Conservation (phyloP, 2,888 invertebrate species). For the Drosophila merina region DNA sequence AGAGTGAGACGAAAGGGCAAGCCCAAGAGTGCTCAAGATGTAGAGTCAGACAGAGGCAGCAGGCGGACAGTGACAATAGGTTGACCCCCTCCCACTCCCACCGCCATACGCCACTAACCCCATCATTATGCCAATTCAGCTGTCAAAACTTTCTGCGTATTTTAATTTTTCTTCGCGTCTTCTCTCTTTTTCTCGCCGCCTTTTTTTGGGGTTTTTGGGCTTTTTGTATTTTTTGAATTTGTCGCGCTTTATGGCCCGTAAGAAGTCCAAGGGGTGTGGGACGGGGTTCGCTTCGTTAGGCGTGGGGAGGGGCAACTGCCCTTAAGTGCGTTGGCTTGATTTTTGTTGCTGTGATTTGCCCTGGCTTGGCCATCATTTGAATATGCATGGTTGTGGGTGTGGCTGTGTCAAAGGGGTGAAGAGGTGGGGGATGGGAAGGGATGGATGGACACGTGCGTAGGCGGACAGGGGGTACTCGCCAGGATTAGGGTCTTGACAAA, state of each 20-base stretch:
- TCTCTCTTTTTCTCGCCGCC: constrained; percentile 21
- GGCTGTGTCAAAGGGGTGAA: constrained; percentile 4
- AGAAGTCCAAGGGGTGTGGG: constrained; percentile 21
- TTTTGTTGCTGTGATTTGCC: constrained; percentile 66
- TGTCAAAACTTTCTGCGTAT: constrained; percentile 78
- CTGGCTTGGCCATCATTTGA: constrained; percentile 54
- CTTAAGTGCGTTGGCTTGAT: constrained; percentile 74
- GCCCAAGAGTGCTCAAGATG: not conserved
- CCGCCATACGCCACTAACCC: constrained; percentile 66
- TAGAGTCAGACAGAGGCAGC: not conserved
- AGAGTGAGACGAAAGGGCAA: constrained; percentile 2
- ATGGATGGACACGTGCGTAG: constrained; percentile 67
- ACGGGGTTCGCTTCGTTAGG: not conserved
- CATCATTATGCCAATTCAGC: constrained; percentile 79
- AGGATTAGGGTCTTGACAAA: not conserved
- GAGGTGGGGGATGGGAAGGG: constrained; percentile 16
- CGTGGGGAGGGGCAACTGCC: constrained; percentile 37
- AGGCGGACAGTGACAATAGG: constrained; percentile 61
- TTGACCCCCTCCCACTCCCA: not conserved
- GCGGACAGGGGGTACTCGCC: constrained; percentile 20
- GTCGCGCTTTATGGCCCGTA: constrained; percentile 71
- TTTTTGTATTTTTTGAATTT: constrained; percentile 28
- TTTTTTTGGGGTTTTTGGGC: constrained; percentile 5
- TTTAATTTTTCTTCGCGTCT: constrained; percentile 68
- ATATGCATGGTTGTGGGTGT: constrained; percentile 60